A percentile compares a stretch with the other conserved stretches of the same genome.
Conservation (phyloP, 1,140 invertebrate species). For the Ceratina calcarata region DNA sequence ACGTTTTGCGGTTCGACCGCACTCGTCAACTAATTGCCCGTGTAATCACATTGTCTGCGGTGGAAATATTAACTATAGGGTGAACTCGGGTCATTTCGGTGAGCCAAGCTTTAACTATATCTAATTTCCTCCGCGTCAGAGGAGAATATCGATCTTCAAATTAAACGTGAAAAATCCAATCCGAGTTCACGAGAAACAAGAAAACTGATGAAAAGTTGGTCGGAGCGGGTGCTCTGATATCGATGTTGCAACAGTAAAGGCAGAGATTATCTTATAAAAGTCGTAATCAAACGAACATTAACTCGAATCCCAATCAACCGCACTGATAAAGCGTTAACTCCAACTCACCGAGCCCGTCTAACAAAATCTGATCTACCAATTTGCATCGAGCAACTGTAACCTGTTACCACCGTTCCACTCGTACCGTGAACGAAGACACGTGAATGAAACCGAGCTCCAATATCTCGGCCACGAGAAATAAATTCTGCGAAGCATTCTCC, state of each 20-base stretch:
- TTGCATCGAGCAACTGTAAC: no score
- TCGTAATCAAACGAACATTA: no score
- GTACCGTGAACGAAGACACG: not conserved
- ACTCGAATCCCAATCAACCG: no score
- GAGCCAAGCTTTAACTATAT: not conserved
- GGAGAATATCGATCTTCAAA: no score
- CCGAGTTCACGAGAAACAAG: not conserved
- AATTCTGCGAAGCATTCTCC: not conserved
- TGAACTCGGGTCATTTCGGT: not conserved
- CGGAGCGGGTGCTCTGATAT: not conserved
- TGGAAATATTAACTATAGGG: not conserved
- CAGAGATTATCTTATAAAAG: not conserved
- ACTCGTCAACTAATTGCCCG: constrained; percentile 7
- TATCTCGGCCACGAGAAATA: not conserved
- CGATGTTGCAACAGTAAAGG: not conserved
- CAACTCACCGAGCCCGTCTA: not conserved
- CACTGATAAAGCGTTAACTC: no score
- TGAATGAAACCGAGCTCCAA: no score
- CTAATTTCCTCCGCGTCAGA: no score
- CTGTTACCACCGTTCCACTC: not conserved
- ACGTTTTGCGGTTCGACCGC: not conserved
- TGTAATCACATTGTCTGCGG: constrained; percentile 16
- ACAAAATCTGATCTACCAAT: not conserved
- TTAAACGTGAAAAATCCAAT: not conserved
- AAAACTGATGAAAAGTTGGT: no score